These are phyloP conservation scores for Tamias sibiricus DNA, from an alignment of 2,113 vertebrate genomes.

Conservation along the genomic window DNA sequence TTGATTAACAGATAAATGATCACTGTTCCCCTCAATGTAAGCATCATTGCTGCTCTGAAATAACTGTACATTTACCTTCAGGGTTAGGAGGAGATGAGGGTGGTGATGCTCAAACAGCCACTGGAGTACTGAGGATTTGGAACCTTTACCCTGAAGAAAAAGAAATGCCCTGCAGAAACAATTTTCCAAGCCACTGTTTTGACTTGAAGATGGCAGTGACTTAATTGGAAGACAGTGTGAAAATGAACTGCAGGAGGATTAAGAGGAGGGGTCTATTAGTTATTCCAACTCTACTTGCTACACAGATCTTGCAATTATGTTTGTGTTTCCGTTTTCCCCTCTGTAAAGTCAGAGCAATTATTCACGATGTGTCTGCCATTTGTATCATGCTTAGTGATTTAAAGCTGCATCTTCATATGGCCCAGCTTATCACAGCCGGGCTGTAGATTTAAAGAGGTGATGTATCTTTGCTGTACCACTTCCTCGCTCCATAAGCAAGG, in stretches of 20 bases:
- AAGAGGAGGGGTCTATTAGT: neutral
- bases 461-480: neutral
- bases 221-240: constrained; percentile 53
- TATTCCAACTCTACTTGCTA: neutral
- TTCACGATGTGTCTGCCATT: constrained; percentile 41
- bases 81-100: neutral
- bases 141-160: constrained; percentile 35
- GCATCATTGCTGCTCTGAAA: neutral
- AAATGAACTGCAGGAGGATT: neutral
- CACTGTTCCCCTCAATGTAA: neutral
- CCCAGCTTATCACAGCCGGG: neutral
- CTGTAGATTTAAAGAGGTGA: neutral
- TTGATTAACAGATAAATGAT: constrained; percentile 55
- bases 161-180: constrained; percentile 49
- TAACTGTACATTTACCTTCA: neutral
- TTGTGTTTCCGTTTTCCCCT: neutral
- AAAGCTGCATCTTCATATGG: neutral
- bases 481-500: neutral
- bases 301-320: neutral
- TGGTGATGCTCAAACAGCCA: neutral
- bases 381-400: constrained; percentile 13
- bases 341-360: neutral
- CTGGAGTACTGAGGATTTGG: neutral
- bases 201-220: neutral
- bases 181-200: constrained; percentile 52